These are phyloP conservation scores for Chlorospingus flavigularis DNA, from an alignment of 2,797 vertebrate species.

Conservation along the genomic window DNA sequence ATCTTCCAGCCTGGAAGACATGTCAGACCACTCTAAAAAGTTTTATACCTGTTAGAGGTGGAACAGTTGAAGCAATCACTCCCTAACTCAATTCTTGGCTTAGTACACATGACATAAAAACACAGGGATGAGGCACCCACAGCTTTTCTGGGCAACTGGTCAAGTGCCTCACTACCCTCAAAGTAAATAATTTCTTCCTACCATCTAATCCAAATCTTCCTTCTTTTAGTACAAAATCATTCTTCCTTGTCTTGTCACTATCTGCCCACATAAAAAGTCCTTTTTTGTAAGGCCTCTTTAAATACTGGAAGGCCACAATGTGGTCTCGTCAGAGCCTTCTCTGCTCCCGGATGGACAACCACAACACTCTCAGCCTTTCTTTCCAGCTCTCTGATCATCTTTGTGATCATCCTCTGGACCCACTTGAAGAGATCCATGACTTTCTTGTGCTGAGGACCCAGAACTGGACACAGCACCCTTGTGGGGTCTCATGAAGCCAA, in stretches of 20 bases:
- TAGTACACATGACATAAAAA: background rate
- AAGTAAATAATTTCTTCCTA: background rate
- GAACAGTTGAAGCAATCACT: background rate
- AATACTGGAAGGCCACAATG: background rate
- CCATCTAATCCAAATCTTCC: background rate
- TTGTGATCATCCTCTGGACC: background rate
- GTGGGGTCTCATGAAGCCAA: background rate
- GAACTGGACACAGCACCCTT: background rate
- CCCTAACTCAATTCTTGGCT: background rate
- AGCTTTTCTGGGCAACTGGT: background rate
- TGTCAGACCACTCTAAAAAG: background rate
- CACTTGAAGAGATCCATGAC: accelerated
- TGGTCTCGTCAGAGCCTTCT: background rate
- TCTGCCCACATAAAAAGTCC: background rate
- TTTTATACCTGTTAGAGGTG: background rate
- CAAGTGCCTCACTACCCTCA: background rate
- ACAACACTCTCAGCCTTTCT: background rate
- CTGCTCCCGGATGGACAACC: background rate
- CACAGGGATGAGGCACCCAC: background rate
- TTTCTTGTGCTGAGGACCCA: background rate
- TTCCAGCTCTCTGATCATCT: background rate
- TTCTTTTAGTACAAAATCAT: background rate
- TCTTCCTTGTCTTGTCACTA: background rate
- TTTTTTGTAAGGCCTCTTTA: background rate
- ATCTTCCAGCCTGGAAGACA: background rate